Evolutionary conservation across 2,113 vertebrate genomes (phyloP), one percentile per base, ranked within the genome.

Genomic region (Butorides virescens): DNA sequence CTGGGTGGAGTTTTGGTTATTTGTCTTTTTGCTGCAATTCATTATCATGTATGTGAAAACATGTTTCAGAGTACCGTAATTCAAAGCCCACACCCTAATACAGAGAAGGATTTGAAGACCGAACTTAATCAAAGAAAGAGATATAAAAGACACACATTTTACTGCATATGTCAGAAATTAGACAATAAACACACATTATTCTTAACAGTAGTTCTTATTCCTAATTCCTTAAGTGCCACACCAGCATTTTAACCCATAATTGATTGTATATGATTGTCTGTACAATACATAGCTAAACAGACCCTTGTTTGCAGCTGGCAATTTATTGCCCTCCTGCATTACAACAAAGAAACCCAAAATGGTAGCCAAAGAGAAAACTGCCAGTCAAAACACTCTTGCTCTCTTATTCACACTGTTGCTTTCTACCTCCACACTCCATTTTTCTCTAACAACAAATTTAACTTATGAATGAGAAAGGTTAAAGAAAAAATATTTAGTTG

Each of bases 301-400:
- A 96, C 90, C 86, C 95, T 97, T 97, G 95, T 97, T 96, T 98
- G 97, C 96, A 98, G 93, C 97, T 98, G 97, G 96, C 96, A 98
- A 97, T 97, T 97, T 98, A 97, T 94, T 98, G 95, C 96, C 96
- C 96, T 98, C 94, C 80, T 98, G 96, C 97, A 97, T 96, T 97
- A 98, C 96, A 97, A 97, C 96, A 95, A 97, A 97, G 97, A 98
- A 98, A 97, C 93, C 90, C 95, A 97, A 98, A 98, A 98, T 97
- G 96, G 96, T 97, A 98, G 97, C 91, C 94, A 97, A 97, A 97
- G 96, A 98, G 97, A 98, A 97, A 97, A 95, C 93, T 98, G 97
- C 93, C 96, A 98, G 97, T 97, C 97, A 97, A 98, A 98, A 97
- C 96, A 98, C 92, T 97, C 97, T 91, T 96, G 95, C 87, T 97